Conservation (phyloP, 2,797 vertebrate genomes). For the Typhlichthys subterraneus region DNA sequence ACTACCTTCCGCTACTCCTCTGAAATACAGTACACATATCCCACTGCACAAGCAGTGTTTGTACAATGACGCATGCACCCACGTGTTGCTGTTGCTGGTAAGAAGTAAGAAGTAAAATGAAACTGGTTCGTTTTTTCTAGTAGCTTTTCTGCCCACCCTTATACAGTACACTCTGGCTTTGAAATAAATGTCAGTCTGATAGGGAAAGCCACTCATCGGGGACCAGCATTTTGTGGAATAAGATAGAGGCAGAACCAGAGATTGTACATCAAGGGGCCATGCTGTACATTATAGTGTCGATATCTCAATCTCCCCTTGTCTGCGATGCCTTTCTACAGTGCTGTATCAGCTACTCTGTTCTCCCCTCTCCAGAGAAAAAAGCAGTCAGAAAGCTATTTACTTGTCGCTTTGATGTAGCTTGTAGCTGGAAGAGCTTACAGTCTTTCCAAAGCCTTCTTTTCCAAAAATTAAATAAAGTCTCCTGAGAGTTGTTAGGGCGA, state of each 20-base stretch:
- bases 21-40: too few species aligned
- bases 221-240: too few species aligned
- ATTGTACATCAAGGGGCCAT: slow-evolving; percentile 47
- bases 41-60: too few species aligned
- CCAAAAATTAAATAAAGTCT: slow-evolving; percentile 49
- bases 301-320: slow-evolving; percentile 49
- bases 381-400: slow-evolving; percentile 52
- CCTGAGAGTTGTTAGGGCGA: slow-evolving; percentile 46
- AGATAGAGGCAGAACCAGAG: slow-evolving; percentile 18
- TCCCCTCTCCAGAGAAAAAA: slow-evolving; percentile 33
- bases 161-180: too few species aligned
- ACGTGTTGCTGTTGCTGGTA: too few species aligned
- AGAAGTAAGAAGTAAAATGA: too few species aligned
- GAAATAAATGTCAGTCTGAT: too few species aligned
- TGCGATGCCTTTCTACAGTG: slow-evolving; percentile 33
- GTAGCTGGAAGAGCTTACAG: slow-evolving; percentile 37
- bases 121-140: too few species aligned
- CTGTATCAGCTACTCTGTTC: slow-evolving; percentile 48
- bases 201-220: too few species aligned
- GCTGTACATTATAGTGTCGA: slow-evolving; percentile 58
- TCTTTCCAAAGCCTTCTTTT: slow-evolving; percentile 40
- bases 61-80: too few species aligned
- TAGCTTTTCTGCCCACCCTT: too few species aligned
- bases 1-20: too few species aligned
- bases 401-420: slow-evolving; percentile 56